Evolutionary conservation across 2,797 vertebrate genomes (phyloP).

Genomic region (Heteromormyrus szaboi): DNA sequence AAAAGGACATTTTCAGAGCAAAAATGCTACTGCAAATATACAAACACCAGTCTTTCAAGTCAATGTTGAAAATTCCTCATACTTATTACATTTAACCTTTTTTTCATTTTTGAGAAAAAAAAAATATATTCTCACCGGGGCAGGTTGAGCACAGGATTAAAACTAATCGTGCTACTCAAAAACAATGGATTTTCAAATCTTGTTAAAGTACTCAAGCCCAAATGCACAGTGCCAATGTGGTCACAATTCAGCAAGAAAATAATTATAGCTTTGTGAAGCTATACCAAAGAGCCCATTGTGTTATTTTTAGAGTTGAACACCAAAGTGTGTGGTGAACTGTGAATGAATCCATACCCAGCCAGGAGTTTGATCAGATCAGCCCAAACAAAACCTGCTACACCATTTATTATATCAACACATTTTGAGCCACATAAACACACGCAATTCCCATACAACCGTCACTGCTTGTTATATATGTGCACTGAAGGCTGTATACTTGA

Average conservation of each 20-base stretch:
- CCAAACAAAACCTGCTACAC: neutral
- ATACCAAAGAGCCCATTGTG: neutral
- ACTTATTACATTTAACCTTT: neutral
- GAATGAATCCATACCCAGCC: neutral
- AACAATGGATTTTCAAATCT: neutral
- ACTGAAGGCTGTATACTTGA: neutral
- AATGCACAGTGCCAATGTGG: neutral
- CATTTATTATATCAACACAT: neutral
- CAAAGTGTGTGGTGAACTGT: neutral
- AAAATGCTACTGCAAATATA: neutral
- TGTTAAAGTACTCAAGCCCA: slow-evolving; percentile 23
- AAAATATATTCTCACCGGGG: neutral
- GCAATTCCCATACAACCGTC: neutral
- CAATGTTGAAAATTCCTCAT: neutral
- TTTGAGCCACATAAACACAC: neutral
- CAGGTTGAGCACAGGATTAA: neutral
- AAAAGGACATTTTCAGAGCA: neutral
- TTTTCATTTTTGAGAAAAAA: neutral
- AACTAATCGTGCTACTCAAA: neutral
- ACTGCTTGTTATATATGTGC: neutral
- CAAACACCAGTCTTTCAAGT: neutral
- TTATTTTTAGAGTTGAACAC: neutral
- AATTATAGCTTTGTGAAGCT: neutral
- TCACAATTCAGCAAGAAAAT: neutral
- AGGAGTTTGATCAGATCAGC: neutral